These are phyloP conservation scores for Chauna torquata DNA, from an alignment of 2,113 vertebrate genomes.

Conservation along the genomic window DNA sequence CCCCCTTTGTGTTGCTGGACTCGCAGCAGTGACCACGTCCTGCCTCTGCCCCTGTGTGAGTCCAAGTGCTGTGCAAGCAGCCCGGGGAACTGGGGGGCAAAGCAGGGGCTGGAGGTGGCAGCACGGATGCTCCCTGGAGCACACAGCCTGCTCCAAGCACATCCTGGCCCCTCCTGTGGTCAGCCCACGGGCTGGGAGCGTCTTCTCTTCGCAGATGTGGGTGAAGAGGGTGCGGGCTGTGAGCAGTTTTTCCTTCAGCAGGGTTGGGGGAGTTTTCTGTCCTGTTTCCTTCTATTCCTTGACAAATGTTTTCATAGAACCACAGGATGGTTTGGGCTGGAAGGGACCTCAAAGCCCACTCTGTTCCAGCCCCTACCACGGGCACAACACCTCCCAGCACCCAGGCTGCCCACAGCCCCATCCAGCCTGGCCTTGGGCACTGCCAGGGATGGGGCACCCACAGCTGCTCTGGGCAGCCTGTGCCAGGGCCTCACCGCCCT, in stretches of 20 bases:
- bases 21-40: neutral
- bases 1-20: neutral
- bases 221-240: no score
- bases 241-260: neutral
- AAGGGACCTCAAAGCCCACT: no score
- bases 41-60: neutral
- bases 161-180: neutral
- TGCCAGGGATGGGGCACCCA: no score
- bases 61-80: accelerated
- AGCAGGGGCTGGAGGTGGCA: neutral
- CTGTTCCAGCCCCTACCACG: no score
- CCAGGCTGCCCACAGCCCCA: no score
- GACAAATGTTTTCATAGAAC: neutral
- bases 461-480: no score
- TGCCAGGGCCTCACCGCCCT: no score
- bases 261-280: neutral
- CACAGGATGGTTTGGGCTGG: no score
- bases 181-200: neutral
- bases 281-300: neutral
- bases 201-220: neutral
- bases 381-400: no score
- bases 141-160: no score
- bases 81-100: neutral
- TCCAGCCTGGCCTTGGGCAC: no score
- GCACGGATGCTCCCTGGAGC: neutral